Conservation (phyloP, 2,797 vertebrate species). For the Oreochromis grahami region DNA sequence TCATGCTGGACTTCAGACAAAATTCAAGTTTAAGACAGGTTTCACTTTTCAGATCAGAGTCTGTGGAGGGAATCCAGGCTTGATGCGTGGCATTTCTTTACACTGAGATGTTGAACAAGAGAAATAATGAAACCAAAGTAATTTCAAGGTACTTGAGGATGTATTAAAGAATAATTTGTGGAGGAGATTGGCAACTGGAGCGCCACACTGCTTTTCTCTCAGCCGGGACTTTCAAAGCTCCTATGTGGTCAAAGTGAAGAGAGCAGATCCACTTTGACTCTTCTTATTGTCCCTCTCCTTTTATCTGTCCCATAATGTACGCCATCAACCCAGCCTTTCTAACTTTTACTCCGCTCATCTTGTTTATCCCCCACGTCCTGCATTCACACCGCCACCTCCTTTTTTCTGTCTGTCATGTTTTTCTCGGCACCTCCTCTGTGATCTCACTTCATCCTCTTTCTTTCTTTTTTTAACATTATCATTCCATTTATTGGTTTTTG, state of each 20-base stretch:
- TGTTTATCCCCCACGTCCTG: neutral
- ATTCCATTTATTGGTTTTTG: neutral
- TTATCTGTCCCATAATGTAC: neutral
- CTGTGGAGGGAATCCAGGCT: neutral
- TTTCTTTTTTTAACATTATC: neutral
- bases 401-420: neutral
- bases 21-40: neutral
- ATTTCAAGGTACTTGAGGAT: neutral
- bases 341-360: neutral
- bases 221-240: neutral
- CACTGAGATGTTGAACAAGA: neutral
- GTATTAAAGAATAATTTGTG: neutral
- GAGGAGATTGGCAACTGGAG: neutral
- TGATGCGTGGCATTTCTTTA: neutral
- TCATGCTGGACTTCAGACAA: neutral
- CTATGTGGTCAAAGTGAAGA: neutral
- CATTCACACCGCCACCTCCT: neutral
- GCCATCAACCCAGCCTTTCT: neutral
- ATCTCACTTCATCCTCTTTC: neutral
- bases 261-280: neutral
- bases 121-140: neutral
- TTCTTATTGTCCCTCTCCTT: neutral
- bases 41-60: neutral
- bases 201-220: neutral
- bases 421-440: neutral